phyloP scores from a whole-genome alignment of 1,140 invertebrate species.

The Sinonovacula constricta region DNA sequence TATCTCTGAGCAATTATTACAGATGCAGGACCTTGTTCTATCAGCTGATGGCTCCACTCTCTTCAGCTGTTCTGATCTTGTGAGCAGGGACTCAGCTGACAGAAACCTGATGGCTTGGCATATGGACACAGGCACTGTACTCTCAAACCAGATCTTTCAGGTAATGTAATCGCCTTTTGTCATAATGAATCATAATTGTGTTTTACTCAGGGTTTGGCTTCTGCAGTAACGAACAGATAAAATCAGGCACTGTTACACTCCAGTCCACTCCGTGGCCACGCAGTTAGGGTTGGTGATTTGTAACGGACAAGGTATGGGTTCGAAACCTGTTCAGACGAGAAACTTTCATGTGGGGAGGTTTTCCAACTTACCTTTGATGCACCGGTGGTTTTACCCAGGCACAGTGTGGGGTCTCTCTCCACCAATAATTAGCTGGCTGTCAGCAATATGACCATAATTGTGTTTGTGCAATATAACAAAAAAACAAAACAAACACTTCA shows the following conservation, averaged over 20 bases:
- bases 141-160: constrained; percentile 80
- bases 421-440: too few relatives aligned
- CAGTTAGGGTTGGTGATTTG: too few relatives aligned
- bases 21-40: constrained; percentile 78
- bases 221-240: background rate
- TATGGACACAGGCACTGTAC: constrained; percentile 67
- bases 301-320: background rate
- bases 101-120: constrained; percentile 79
- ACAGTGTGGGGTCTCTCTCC: too few relatives aligned
- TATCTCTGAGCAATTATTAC: too few relatives aligned
- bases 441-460: too few relatives aligned
- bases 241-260: background rate
- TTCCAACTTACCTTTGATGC: too few relatives aligned
- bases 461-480: too few relatives aligned
- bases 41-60: constrained; percentile 70
- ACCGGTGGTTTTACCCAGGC: too few relatives aligned
- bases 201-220: background rate
- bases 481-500: too few relatives aligned
- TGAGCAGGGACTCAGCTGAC: constrained; percentile 77
- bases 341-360: too few relatives aligned
- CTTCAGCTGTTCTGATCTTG: constrained; percentile 72
- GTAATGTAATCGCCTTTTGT: constrained; percentile 58
- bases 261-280: background rate
- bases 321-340: too few relatives aligned
- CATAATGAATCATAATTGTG: background rate